phyloP scores from a whole-genome alignment of 2,797 vertebrate species.

The Philypnodon macrostomus region DNA sequence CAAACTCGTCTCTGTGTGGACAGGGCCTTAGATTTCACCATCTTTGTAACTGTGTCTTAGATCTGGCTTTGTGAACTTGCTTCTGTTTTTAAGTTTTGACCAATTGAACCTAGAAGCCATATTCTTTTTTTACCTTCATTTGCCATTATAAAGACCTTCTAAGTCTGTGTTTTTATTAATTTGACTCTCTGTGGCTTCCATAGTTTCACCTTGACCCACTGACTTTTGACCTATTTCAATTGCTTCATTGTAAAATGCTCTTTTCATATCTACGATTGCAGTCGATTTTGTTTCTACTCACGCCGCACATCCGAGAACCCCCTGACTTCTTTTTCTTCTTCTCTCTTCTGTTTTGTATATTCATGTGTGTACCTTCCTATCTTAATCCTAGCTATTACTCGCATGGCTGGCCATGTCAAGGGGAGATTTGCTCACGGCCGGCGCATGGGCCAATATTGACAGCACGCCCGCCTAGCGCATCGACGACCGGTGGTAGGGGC shows the following conservation, averaged over 20 bases:
- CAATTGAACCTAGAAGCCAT: too few species aligned
- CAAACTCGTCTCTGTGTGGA: too few species aligned
- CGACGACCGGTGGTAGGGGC: slow-evolving; percentile 65
- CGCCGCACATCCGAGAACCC: slow-evolving; percentile 49
- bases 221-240: too few species aligned
- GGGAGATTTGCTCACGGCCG: slow-evolving; percentile 73
- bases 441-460: slow-evolving; percentile 78
- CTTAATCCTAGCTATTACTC: slow-evolving; percentile 78
- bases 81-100: too few species aligned
- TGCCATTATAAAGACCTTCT: too few species aligned
- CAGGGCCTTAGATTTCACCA: too few species aligned
- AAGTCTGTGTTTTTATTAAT: too few species aligned
- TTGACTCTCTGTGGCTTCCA: too few species aligned
- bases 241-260: slow-evolving; percentile 35
- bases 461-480: slow-evolving; percentile 70
- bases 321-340: slow-evolving; percentile 45
- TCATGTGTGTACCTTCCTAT: slow-evolving; percentile 77
- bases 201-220: too few species aligned
- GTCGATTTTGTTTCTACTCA: slow-evolving; percentile 47
- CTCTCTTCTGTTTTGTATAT: slow-evolving; percentile 64
- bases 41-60: too few species aligned
- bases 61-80: too few species aligned
- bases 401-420: slow-evolving; percentile 74
- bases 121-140: too few species aligned
- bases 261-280: slow-evolving; percentile 54